Evolutionary conservation across 2,113 vertebrate genomes (phyloP).

Genomic region (Strix uralensis): DNA sequence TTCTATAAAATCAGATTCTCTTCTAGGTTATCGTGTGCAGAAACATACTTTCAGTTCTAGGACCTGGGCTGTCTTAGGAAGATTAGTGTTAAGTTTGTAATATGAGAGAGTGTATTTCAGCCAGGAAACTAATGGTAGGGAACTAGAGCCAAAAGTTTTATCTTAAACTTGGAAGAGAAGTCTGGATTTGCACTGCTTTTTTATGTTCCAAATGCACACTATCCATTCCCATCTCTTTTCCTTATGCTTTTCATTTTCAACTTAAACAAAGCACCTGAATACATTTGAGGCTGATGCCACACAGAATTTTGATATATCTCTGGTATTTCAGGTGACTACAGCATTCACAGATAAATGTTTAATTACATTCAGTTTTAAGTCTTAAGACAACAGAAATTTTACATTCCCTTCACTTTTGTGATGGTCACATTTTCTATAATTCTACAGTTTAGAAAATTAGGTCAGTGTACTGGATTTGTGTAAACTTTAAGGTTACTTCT

Average conservation of each 20-base stretch:
- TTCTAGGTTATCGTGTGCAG: background rate
- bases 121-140: background rate
- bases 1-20: background rate
- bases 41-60: background rate
- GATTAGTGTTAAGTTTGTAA: background rate
- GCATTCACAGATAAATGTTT: background rate
- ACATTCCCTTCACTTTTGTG: background rate
- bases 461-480: background rate
- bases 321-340: background rate
- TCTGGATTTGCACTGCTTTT: background rate
- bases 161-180: background rate
- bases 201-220: background rate
- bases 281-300: background rate
- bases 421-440: background rate
- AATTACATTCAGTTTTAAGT: background rate
- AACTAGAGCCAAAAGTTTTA: background rate
- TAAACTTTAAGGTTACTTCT: background rate
- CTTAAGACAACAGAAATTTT: background rate
- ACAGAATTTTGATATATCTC: background rate
- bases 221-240: background rate
- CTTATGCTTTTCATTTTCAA: background rate
- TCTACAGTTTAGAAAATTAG: background rate
- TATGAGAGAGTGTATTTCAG: background rate
- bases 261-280: background rate
- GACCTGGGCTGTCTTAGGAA: background rate